Percentiles rank a stretch among this genome's conserved stretches.
Conservation (phyloP, 2,888 invertebrate species). For the Lasius fuliginosus region DNA sequence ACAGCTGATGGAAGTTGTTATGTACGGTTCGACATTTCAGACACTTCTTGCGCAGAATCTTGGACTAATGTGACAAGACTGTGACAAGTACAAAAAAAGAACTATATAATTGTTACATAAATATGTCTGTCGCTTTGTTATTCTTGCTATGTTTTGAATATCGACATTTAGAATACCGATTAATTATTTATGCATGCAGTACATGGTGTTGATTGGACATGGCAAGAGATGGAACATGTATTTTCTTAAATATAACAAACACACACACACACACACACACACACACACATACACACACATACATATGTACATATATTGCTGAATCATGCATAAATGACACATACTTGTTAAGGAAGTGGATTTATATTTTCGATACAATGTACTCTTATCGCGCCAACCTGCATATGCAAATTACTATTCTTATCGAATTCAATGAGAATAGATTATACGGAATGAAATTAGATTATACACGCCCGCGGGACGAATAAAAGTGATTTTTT, state of each 20-base stretch:
- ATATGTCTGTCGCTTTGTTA: neutral
- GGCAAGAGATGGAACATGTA: neutral
- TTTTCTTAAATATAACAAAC: neutral
- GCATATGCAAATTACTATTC: slow-evolving; percentile 48
- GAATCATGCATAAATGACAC: neutral
- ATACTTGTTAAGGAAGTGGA: slow-evolving; percentile 1
- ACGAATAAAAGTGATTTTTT: slow-evolving; percentile 56
- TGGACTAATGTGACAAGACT: slow-evolving; percentile 19
- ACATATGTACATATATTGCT: neutral
- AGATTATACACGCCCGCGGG: slow-evolving; percentile 42
- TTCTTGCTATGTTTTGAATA: neutral
- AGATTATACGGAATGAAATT: slow-evolving; percentile 50
- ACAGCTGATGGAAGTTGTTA: slow-evolving; percentile 35
- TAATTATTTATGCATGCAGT: neutral
- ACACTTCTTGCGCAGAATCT: neutral
- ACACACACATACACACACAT: neutral
- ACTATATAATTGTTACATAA: slow-evolving; percentile 52
- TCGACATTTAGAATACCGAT: neutral
- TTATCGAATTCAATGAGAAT: slow-evolving; percentile 50
- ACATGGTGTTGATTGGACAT: neutral
- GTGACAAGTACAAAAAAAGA: slow-evolving; percentile 37
- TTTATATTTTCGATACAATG: slow-evolving; percentile 21
- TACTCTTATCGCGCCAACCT: slow-evolving; percentile 1
- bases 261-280: neutral
- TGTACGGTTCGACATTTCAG: neutral